Conservation (phyloP, 2,888 invertebrate species). For the Microctonus hyperodae region DNA sequence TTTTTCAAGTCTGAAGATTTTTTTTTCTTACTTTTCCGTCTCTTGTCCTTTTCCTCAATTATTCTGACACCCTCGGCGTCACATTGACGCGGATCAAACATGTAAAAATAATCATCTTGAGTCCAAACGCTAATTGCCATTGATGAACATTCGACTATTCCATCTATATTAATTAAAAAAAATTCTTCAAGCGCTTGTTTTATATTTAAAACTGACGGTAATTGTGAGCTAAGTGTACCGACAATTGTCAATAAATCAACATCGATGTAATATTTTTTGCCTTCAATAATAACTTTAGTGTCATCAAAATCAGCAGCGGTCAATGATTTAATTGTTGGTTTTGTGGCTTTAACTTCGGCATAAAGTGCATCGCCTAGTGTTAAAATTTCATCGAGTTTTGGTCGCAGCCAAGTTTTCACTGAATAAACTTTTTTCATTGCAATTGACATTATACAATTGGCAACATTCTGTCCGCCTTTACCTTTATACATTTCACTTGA, state of each 20-base stretch:
- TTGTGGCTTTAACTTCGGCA: slow-evolving; percentile 42
- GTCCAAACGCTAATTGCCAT: slow-evolving; percentile 67
- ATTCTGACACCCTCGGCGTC: slow-evolving; percentile 53
- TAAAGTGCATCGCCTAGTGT: slow-evolving; percentile 48
- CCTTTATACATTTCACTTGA: slow-evolving; percentile 49
- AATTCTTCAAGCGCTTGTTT: slow-evolving; percentile 53
- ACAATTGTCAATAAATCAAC: slow-evolving; percentile 53
- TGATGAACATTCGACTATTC: slow-evolving; percentile 52
- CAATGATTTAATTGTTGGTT: slow-evolving; percentile 47
- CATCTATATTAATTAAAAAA: slow-evolving; percentile 50
- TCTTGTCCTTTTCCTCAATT: slow-evolving; percentile 42
- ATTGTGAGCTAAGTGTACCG: slow-evolving; percentile 53
- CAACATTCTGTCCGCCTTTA: slow-evolving; percentile 52
- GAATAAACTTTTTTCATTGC: slow-evolving; percentile 50
- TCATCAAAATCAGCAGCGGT: slow-evolving; percentile 51
- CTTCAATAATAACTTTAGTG: slow-evolving; percentile 43
- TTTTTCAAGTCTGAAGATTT: slow-evolving; percentile 32
- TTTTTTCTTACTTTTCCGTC: slow-evolving; percentile 31
- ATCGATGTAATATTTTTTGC: slow-evolving; percentile 45
- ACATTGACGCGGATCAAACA: slow-evolving; percentile 69
- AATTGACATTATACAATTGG: slow-evolving; percentile 52
- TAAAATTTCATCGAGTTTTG: slow-evolving; percentile 53
- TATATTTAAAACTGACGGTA: slow-evolving; percentile 47
- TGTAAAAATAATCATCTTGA: slow-evolving; percentile 67
- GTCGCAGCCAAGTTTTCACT: slow-evolving; percentile 52